Evolutionary conservation across 2,113 vertebrate species (phyloP).

Genomic region (Perca schrenkii): DNA sequence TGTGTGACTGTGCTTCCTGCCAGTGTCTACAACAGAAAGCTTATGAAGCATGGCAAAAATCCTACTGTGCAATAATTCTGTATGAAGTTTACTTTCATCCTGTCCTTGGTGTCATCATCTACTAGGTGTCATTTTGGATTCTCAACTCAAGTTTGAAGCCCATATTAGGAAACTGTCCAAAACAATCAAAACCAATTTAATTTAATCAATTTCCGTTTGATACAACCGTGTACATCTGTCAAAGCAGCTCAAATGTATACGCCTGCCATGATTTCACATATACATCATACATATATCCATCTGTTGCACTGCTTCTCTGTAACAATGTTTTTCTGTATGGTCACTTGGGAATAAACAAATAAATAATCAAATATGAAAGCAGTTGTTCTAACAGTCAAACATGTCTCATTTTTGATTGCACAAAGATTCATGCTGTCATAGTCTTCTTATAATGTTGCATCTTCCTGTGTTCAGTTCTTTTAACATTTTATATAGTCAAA

Average conservation of each 20-base stretch:
- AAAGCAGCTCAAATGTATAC: conserved; percentile 1
- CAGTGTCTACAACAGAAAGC: conserved; percentile 12
- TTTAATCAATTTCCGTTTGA: not conserved
- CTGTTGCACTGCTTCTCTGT: not conserved
- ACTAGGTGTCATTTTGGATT: not conserved
- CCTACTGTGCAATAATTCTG: not conserved
- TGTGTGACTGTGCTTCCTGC: not conserved
- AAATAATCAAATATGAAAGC: not conserved
- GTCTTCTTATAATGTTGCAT: not conserved
- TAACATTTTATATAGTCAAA: not conserved
- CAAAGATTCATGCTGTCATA: not conserved
- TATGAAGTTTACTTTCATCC: not conserved
- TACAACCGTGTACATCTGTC: not conserved
- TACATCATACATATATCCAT: not conserved
- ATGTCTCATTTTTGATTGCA: not conserved
- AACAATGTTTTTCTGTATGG: too few relatives aligned
- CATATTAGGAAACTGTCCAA: not conserved
- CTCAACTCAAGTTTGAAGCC: not conserved
- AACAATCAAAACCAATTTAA: not conserved
- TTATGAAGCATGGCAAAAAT: conserved; percentile 1
- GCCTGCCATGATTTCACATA: too few relatives aligned
- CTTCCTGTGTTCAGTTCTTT: not conserved
- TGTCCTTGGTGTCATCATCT: not conserved
- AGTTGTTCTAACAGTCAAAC: not conserved
- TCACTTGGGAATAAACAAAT: not conserved